Evolutionary conservation across 2,888 invertebrate species (phyloP), one percentile per base, ranked within the genome.

Genomic region (Plagodis dolabraria): DNA sequence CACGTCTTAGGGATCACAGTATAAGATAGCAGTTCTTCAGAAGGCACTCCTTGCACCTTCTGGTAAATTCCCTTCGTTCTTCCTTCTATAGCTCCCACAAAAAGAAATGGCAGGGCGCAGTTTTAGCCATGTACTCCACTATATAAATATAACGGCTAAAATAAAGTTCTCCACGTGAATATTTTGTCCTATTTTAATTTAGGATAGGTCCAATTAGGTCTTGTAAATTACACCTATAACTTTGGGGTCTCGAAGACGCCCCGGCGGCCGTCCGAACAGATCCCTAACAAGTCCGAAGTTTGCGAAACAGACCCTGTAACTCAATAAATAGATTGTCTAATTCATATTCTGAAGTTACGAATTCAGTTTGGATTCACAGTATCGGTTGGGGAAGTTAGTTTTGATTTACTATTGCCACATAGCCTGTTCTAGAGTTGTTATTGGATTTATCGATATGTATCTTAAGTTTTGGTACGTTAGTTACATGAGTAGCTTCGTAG

Each of bases 271-370:
- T 47, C 54, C 47, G 42, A 22, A 38, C 50, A 46, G 43, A 57
- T 38, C 44, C 54, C 60, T 47, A 56, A 60, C 59, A 48, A 63
- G 60, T 56, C 56, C 48, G 42, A 62, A 63, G 45, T 65, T 57
- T 42, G 34, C 7, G 50, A 48, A 52, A 56, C 59, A 53, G 58
- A 50, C 22, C 47, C 54, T 46, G 45, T 53, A 60, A 62, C 55
- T 62, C 57, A 68, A 62, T 63, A 64, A 63, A 60, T 52, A 52
- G 60, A 53, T 54, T 63, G 58, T 65, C 65, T 62, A 47, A 59
- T 62, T 53, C 57, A 53, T 45, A 53, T 57, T 59, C 58, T 34
- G 51, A 54, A 56, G 55, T 55, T 54, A 36, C 53, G 34, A 52
- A 62, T 68, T 68, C 56, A 60, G 53, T 53, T 57, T 52, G 12